phyloP scores from a whole-genome alignment of 2,888 invertebrate species.

The Cryptocheilus praepositus region DNA sequence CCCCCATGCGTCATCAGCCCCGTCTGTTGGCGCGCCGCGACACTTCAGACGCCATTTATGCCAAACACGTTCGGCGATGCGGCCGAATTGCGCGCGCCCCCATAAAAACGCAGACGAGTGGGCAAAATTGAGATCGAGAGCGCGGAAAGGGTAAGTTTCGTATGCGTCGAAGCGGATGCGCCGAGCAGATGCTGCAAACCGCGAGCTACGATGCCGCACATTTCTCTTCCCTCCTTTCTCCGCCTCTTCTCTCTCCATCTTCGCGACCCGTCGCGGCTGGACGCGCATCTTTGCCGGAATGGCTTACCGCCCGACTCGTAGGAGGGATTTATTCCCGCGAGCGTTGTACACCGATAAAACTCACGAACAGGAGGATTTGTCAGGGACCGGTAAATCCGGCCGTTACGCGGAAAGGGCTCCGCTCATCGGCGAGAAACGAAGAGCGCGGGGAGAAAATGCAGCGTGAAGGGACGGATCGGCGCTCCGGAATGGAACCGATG shows the following conservation, averaged over 20 bases:
- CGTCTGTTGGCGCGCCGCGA: too few relatives aligned
- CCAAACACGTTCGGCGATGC: too few relatives aligned
- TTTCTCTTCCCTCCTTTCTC: background rate
- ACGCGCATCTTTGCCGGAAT: conserved; percentile 21
- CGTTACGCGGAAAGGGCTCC: background rate
- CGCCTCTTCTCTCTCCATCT: background rate
- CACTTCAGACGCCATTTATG: too few relatives aligned
- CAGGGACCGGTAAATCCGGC: conserved; percentile 54
- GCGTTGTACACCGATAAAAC: conserved; percentile 48
- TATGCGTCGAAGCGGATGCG: conserved; percentile 14
- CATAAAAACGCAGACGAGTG: too few relatives aligned
- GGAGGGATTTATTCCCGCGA: conserved; percentile 45
- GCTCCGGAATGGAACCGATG: conserved; percentile 30
- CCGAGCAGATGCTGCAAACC: background rate
- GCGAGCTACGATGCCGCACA: conserved; percentile 14
- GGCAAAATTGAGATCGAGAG: conserved; percentile 30
- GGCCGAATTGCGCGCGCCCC: too few relatives aligned
- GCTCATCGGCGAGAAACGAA: background rate
- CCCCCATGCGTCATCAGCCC: too few relatives aligned
- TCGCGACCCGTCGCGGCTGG: too few relatives aligned
- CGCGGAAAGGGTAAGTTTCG: conserved; percentile 22
- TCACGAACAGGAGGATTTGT: conserved; percentile 60
- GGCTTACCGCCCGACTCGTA: conserved; percentile 37
- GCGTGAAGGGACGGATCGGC: conserved; percentile 13
- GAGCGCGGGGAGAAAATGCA: conserved; percentile 14